Percentiles rank a stretch among this genome's conserved stretches.
Conservation (phyloP, 2,113 vertebrate genomes). For the Phodopus roborovskii region DNA sequence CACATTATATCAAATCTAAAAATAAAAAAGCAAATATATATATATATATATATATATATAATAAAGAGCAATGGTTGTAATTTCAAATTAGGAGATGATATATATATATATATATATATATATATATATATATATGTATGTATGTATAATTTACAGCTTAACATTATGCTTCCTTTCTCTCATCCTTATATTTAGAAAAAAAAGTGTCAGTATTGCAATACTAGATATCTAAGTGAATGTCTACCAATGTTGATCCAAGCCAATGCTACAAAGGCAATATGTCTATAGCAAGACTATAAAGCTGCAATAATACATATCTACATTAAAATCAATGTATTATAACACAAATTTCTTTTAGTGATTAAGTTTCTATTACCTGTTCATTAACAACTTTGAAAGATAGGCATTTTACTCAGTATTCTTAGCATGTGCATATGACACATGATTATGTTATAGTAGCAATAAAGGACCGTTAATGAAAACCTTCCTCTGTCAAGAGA, state of each 20-base stretch:
- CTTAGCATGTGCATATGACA: background rate
- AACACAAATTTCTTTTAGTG: background rate
- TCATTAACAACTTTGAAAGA: background rate
- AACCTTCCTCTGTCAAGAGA: background rate
- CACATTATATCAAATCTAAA: constrained; percentile 73
- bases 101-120: background rate
- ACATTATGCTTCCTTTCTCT: background rate
- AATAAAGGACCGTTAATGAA: background rate
- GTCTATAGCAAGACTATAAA: background rate
- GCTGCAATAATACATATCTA: background rate
- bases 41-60: too few relatives aligned
- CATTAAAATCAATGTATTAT: background rate
- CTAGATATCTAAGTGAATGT: background rate
- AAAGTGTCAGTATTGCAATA: background rate
- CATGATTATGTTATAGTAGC: background rate
- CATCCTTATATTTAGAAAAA: background rate
- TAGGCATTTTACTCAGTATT: background rate
- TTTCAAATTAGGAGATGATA: too few relatives aligned
- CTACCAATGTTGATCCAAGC: background rate
- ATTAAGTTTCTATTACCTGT: background rate
- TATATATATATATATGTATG: background rate
- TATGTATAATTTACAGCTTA: background rate
- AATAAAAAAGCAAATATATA: too few relatives aligned
- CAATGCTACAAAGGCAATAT: background rate
- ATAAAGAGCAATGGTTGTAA: too few relatives aligned